Evolutionary conservation across 2,888 invertebrate genomes (phyloP), one percentile per base, ranked within the genome.

Genomic region (Sinelater perroti): DNA sequence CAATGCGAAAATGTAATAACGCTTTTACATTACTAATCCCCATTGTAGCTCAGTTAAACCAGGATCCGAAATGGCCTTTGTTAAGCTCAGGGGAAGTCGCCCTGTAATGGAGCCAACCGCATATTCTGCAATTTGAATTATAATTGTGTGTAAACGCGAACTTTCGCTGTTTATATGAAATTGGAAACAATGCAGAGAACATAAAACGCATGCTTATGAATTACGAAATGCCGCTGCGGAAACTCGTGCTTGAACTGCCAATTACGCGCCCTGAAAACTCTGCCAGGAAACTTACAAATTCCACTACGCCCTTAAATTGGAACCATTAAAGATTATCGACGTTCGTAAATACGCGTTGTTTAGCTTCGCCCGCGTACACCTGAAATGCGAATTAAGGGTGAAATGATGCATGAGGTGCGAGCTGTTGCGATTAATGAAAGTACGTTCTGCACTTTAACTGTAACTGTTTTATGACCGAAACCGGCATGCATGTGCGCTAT

Each of bases 11-110:
- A 70, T 62, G 66, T 65, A 67, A 66, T 65, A 68, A 69, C 62
- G 68, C 69, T 67, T 69, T 67, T 69, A 70, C 68, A 70, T 68
- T 68, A 68, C 67, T 70, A 70, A 70, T 70, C 70, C 70, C 62
- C 60, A 65, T 69, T 67, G 66, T 68, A 68, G 67, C 59, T 56
- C 66, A 65, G 64, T 68, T 67, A 63, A 70, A 62, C 68, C 67
- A 66, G 68, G 65, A 61, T 66, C 70, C 65, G 66, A 64, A 69
- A 68, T 67, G 67, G 68, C 68, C 69, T 69, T 69, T 67, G 70
- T 66, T 69, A 67, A 69, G 67, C 70, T 67, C 65, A 60, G 61
- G 66, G 67, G 68, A 68, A 68, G 68, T 63, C 66, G 65, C 58
- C 33, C 53, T 63, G 68, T 68, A 70, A 69, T 69, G 67, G 68